A percentile compares a stretch with the other conserved stretches of the same genome.
Evolutionary conservation across 2,797 vertebrate genomes (phyloP).

Genomic region (Myripristis jacobus): DNA sequence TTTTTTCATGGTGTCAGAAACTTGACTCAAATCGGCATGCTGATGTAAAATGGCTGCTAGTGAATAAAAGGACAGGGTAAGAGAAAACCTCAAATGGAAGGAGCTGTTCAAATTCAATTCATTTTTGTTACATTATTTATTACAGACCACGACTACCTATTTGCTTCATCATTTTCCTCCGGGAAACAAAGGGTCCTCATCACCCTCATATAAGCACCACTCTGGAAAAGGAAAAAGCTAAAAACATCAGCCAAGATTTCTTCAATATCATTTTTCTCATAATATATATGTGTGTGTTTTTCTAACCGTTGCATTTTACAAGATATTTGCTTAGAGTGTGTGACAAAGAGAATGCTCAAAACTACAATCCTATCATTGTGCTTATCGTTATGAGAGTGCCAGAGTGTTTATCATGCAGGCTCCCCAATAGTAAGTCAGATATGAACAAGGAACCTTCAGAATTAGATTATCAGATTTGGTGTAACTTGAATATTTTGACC

Average conservation of each 20-base stretch:
- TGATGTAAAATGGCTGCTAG: constrained; percentile 50
- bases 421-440: constrained; percentile 27
- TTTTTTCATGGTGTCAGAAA: constrained; percentile 49
- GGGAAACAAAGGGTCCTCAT: constrained; percentile 26
- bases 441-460: constrained; percentile 27
- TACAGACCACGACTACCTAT: constrained; percentile 28
- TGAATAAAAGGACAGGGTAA: constrained; percentile 27
- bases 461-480: constrained; percentile 28
- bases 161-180: constrained; percentile 22
- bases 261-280: constrained; percentile 36
- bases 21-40: constrained; percentile 42
- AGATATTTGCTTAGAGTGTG: not conserved
- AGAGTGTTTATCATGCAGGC: constrained; percentile 16
- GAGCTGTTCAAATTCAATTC: constrained; percentile 54
- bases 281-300: constrained; percentile 1
- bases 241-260: constrained; percentile 39
- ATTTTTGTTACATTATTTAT: constrained; percentile 60
- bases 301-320: not conserved
- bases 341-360: not conserved
- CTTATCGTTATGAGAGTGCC: constrained; percentile 35
- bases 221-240: constrained; percentile 64
- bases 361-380: constrained; percentile 21
- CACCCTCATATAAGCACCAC: constrained; percentile 50
- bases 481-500: constrained; percentile 20
- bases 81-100: constrained; percentile 31